phyloP scores from a whole-genome alignment of 35 echinoderm and acorn worm species.

The Strongylocentrotus purpuratus region DNA sequence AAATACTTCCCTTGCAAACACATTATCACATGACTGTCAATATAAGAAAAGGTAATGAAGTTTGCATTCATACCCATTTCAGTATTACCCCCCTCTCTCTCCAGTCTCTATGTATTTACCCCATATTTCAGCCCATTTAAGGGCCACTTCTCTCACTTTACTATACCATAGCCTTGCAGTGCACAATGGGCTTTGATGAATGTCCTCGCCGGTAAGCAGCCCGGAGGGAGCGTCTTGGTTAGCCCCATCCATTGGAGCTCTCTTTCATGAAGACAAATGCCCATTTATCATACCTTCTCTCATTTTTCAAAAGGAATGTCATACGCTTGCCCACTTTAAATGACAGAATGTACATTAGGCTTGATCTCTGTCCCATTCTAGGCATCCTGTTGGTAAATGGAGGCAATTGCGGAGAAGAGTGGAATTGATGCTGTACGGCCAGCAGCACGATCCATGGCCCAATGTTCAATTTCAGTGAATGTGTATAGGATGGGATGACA shows the following conservation, averaged over 20 bases:
- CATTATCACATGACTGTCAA: constrained; percentile 7
- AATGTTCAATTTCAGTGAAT: neutral
- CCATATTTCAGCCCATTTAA: neutral
- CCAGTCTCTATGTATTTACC: neutral
- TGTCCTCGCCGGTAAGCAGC: neutral
- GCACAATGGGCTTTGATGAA: neutral
- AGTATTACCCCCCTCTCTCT: neutral
- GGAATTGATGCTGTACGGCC: neutral
- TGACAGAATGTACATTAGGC: neutral
- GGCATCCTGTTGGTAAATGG: neutral
- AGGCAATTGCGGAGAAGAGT: neutral
- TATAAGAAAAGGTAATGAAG: neutral
- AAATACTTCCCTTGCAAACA: neutral
- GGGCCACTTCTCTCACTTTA: neutral
- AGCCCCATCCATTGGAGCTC: neutral
- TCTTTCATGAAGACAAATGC: neutral
- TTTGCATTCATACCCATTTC: neutral
- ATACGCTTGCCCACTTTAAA: neutral
- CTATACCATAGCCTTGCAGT: neutral
- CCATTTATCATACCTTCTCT: neutral
- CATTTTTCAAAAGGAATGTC: neutral
- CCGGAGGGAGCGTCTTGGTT: neutral
- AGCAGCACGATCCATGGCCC: neutral
- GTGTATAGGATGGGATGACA: neutral
- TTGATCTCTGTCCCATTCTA: neutral